Conservation (phyloP, 2,888 invertebrate species). For the Phaonia tiefii region DNA sequence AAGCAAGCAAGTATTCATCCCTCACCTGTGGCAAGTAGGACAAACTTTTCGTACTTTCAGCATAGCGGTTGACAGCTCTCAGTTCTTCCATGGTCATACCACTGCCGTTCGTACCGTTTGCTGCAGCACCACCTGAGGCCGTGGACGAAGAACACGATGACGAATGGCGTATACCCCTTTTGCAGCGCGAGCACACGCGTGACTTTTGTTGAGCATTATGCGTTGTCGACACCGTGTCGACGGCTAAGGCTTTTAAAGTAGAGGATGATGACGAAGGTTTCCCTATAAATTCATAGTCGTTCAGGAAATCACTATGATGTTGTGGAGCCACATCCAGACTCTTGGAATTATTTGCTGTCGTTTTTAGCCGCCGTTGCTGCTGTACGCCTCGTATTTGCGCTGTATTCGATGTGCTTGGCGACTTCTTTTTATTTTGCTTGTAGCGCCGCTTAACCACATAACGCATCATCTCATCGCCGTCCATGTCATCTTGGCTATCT, state of each 20-base stretch:
- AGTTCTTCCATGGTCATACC: constrained; percentile 90
- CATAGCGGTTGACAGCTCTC: constrained; percentile 92
- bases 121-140: constrained; percentile 71
- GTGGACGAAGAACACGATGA: constrained; percentile 84
- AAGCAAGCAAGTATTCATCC: constrained; percentile 80
- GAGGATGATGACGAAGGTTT: constrained; percentile 61
- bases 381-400: constrained; percentile 70
- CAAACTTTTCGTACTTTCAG: constrained; percentile 94
- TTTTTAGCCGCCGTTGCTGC: constrained; percentile 75
- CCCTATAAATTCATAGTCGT: constrained; percentile 59
- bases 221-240: constrained; percentile 35
- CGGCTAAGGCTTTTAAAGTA: constrained; percentile 61
- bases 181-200: constrained; percentile 77
- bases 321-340: constrained; percentile 71
- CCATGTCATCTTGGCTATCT: constrained; percentile 72
- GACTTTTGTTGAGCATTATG: constrained; percentile 54
- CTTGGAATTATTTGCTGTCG: constrained; percentile 71
- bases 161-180: constrained; percentile 79
- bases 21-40: constrained; percentile 94
- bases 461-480: constrained; percentile 73
- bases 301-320: constrained; percentile 48
- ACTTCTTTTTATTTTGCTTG: constrained; percentile 76
- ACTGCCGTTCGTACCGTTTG: constrained; percentile 66
- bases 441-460: constrained; percentile 76
- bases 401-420: constrained; percentile 67